Evolutionary conservation across 2,888 invertebrate species (phyloP).

Genomic region (Ceratothoa steindachneri): DNA sequence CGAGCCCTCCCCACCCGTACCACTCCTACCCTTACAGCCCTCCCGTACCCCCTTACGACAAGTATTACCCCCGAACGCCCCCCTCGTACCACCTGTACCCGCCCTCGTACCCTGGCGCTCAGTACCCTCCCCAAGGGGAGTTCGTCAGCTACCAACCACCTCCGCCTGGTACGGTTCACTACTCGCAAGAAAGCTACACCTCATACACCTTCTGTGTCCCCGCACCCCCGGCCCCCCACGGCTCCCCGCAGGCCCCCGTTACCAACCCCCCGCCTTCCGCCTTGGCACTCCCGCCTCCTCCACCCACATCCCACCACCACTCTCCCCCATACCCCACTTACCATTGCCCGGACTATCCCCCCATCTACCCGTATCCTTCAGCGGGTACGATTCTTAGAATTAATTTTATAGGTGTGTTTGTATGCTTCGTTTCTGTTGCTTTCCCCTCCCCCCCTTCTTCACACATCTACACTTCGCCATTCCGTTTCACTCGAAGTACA

Average conservation of each 20-base stretch:
- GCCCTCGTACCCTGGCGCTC: conserved; percentile 34
- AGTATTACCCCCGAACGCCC: conserved; percentile 29
- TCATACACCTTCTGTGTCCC: conserved; percentile 42
- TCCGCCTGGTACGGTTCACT: conserved; percentile 34
- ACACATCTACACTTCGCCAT: too few relatives aligned
- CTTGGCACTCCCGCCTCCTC: conserved; percentile 8
- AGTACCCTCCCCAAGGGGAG: conserved; percentile 49
- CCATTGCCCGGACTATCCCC: conserved; percentile 41
- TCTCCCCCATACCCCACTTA: conserved; percentile 39
- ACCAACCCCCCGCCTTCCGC: conserved; percentile 39
- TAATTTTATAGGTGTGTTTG: conserved; percentile 45
- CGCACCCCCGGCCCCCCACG: conserved; percentile 30
- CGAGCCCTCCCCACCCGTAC: background rate
- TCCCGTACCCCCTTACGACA: conserved; percentile 26
- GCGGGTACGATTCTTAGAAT: conserved; percentile 45
- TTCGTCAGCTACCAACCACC: conserved; percentile 41
- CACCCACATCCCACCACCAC: conserved; percentile 15
- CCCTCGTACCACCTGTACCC: conserved; percentile 32
- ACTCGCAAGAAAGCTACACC: conserved; percentile 43
- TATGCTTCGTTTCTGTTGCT: conserved; percentile 27
- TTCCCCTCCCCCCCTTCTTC: background rate
- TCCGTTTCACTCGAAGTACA: too few relatives aligned
- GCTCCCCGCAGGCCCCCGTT: conserved; percentile 33
- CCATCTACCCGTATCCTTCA: conserved; percentile 42
- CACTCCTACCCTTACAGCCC: conserved; percentile 16